Evolutionary conservation across 2,113 vertebrate genomes (phyloP).

Genomic region (Odontophorus gujanensis): DNA sequence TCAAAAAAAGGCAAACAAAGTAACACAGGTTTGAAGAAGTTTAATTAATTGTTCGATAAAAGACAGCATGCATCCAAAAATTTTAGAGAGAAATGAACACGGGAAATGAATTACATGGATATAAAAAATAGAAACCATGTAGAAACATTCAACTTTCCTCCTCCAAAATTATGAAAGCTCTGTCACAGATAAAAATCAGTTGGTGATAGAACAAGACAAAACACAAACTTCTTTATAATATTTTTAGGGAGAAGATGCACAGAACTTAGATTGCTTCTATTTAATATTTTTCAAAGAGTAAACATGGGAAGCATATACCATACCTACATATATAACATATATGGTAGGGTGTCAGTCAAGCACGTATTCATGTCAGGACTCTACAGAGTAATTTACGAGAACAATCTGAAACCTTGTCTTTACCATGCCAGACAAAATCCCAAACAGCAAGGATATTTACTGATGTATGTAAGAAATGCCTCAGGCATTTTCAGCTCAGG

Average conservation of each 20-base stretch:
- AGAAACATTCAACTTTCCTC: neutral
- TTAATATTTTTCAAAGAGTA: neutral
- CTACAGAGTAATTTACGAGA: neutral
- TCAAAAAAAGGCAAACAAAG: no score
- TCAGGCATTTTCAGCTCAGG: neutral
- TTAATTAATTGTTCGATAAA: neutral
- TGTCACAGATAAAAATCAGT: neutral
- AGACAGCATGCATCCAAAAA: neutral
- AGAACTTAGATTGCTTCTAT: neutral
- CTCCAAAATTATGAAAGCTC: neutral
- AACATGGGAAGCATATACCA: neutral
- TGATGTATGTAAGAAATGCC: neutral
- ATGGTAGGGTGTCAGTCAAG: neutral
- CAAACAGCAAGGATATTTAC: neutral
- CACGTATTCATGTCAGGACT: neutral
- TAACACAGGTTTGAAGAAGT: neutral
- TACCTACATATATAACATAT: accelerated
- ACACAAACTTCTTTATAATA: neutral
- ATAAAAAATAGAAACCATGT: neutral
- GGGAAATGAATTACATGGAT: neutral
- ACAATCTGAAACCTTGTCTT: neutral
- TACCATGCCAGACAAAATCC: neutral
- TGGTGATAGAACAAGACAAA: neutral
- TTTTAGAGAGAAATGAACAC: neutral
- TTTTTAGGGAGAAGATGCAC: neutral